Percentiles rank a stretch among this genome's conserved stretches.
Evolutionary conservation across 30 jellyfish, hydroid and myxozoan genomes (phyloP).

Genomic region (Calvadosia cruxmelitensis): DNA sequence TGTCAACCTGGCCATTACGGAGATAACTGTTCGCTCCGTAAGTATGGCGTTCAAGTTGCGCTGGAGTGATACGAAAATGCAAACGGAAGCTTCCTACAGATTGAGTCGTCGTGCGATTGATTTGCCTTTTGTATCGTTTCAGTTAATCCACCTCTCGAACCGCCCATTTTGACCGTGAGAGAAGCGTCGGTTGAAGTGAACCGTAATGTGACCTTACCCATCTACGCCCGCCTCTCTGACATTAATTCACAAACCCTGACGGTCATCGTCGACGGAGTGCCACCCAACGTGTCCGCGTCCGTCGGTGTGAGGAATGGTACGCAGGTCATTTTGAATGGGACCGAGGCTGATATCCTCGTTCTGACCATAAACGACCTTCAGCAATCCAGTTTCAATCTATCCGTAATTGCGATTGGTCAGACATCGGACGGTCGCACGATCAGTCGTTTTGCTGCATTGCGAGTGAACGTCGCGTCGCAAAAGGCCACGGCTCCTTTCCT

Average conservation of each 20-base stretch:
- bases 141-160: neutral
- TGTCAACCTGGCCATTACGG: slow-evolving; percentile 11
- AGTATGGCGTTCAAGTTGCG: too few relatives aligned
- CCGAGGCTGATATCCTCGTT: neutral
- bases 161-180: neutral
- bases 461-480: neutral
- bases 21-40: neutral
- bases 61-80: too few relatives aligned
- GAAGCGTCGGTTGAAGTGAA: neutral
- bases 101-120: too few relatives aligned
- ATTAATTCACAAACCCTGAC: neutral
- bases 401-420: neutral
- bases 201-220: neutral
- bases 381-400: neutral
- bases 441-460: neutral
- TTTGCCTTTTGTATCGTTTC: too few relatives aligned
- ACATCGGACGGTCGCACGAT: neutral
- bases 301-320: neutral
- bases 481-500: neutral
- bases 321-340: neutral
- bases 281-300: neutral
- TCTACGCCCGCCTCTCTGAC: slow-evolving; percentile 1
- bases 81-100: too few relatives aligned
- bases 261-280: neutral
- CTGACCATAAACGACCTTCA: neutral